phyloP scores from a whole-genome alignment of 1,140 invertebrate genomes.

The Spodoptera frugiperda region DNA sequence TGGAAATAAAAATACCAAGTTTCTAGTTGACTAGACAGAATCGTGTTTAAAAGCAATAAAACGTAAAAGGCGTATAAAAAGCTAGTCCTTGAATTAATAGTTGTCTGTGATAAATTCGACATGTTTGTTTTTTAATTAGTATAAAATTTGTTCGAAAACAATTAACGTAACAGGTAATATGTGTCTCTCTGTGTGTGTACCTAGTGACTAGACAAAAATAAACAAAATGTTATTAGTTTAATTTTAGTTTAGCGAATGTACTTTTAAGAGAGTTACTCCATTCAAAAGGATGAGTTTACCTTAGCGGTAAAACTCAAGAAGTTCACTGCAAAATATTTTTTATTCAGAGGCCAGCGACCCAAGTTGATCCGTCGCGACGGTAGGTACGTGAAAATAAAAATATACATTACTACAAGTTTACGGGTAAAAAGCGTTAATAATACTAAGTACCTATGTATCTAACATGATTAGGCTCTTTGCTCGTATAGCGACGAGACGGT shows the following conservation, averaged over 20 bases:
- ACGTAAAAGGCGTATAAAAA: not conserved
- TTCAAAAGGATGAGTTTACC: not conserved
- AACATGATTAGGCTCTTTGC: slow-evolving; percentile 31
- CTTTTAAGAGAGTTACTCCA: not conserved
- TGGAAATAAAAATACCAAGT: not conserved
- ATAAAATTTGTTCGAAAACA: not conserved
- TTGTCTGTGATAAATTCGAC: not conserved
- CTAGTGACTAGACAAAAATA: too few species aligned
- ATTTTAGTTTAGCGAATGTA: not conserved
- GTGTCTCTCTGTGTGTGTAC: too few species aligned
- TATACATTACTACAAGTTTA: slow-evolving; percentile 1
- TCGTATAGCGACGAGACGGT: not conserved
- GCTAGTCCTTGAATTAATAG: slow-evolving; percentile 13
- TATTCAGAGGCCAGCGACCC: not conserved
- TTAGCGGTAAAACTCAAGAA: slow-evolving; percentile 15
- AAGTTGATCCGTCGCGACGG: not conserved
- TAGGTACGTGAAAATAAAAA: not conserved
- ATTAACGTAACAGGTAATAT: not conserved
- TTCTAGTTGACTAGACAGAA: slow-evolving; percentile 9
- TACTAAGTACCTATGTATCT: slow-evolving; percentile 8
- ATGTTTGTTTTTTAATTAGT: slow-evolving; percentile 14
- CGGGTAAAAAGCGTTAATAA: slow-evolving; percentile 8
- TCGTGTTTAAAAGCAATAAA: slow-evolving; percentile 9
- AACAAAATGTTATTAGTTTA: not conserved
- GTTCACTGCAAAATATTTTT: not conserved